Base-by-base conservation (phyloP, 1,140 invertebrate genomes). In the Bradynema listronoti region DNA sequence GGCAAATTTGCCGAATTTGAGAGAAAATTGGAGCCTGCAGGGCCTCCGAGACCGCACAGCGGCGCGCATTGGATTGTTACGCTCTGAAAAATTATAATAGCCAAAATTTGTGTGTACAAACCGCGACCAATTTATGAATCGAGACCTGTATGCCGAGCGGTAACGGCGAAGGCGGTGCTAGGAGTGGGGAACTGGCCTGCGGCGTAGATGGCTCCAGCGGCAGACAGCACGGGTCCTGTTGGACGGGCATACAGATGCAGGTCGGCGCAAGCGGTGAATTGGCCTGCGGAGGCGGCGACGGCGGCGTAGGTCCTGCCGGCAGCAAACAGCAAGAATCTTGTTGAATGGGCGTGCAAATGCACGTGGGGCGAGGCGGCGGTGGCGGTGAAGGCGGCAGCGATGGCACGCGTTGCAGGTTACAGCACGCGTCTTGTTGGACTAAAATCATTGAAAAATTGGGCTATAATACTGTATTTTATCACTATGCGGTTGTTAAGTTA, bases 191-290 rank as follows among this genome's bases (percentile, higher is more conserved):
- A n/a, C n/a, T n/a, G n/a, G n/a, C n/a, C n/a, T n/a, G 4, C 16
- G 16, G 47, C 55, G 33, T 34, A 5, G 30, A 25, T 32, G 45
- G 55, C 19, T 47, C 25, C 33, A 29, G 47, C 7, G 33, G 49
- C 30, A 24, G 11, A 45, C 63, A 65, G 65, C 63, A 65, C 24
- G 50, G 63, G 43, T 65, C 61, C 41, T 63, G 61, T 61, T 63
- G 61, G 27, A 27, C 55, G 34, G 47, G 4, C 7, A 32, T 4
- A 25, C 47, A 50, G 47, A 30, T 50, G 47, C 47, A 50, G 16
- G 4, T 50, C 3, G 47, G 47, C 47, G n/a, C 47, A n/a, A 39
- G 19, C 36, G 36, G 36, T n/a, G n/a, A n/a, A n/a, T n/a, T n/a
- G n/a, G n/a, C n/a, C 25, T 46, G 47, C 25, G 47, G 56, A 29